Conservation (phyloP, 1,140 invertebrate genomes). For the Hyposmocoma kahamanoa region DNA sequence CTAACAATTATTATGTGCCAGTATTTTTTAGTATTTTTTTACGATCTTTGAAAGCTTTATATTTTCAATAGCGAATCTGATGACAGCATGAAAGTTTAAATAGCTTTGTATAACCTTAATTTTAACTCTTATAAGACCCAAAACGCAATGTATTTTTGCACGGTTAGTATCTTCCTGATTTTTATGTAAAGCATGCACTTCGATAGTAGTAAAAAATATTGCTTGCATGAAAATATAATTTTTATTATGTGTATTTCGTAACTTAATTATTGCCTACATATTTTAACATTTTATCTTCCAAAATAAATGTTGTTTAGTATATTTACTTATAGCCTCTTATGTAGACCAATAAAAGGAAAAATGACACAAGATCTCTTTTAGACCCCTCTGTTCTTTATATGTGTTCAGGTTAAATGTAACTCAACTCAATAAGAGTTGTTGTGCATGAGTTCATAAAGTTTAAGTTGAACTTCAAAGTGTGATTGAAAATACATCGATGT, state of each 20-base stretch:
- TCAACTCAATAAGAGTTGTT: background rate
- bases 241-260: slow-evolving; percentile 30
- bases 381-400: slow-evolving; percentile 10
- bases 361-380: background rate
- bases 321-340: slow-evolving; percentile 42
- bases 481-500: background rate
- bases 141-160: too few relatives aligned
- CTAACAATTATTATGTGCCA: too few relatives aligned
- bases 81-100: too few relatives aligned
- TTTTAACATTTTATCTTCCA: slow-evolving; percentile 60
- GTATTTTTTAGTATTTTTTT: too few relatives aligned
- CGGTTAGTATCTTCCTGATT: too few relatives aligned
- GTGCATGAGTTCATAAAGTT: background rate
- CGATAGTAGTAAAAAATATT: slow-evolving; percentile 46
- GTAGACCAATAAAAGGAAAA: slow-evolving; percentile 16
- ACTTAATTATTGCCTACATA: slow-evolving; percentile 45
- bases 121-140: too few relatives aligned
- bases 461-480: background rate
- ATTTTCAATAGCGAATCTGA: too few relatives aligned
- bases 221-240: slow-evolving; percentile 66
- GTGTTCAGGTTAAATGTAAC: slow-evolving; percentile 17
- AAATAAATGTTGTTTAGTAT: slow-evolving; percentile 66
- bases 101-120: too few relatives aligned
- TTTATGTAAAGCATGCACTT: slow-evolving; percentile 63
- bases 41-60: too few relatives aligned